These are phyloP conservation scores for Aptenodytes patagonicus DNA, from an alignment of 2,113 vertebrate species.

Conservation along the genomic window DNA sequence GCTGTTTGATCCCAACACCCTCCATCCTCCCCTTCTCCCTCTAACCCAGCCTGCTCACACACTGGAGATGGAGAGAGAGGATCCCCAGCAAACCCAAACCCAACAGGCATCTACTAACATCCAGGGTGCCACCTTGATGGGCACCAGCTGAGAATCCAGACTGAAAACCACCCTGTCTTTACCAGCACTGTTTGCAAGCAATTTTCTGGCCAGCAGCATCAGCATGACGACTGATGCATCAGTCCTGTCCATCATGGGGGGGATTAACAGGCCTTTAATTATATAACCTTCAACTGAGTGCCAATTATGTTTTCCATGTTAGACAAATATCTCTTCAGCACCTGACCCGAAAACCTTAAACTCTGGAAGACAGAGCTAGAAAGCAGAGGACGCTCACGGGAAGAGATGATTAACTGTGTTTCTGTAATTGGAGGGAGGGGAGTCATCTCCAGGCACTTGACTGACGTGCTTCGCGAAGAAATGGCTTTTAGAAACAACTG, in stretches of 20 bases:
- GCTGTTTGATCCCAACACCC: background rate
- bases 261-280: background rate
- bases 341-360: background rate
- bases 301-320: background rate
- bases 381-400: background rate
- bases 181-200: background rate
- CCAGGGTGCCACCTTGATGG: no score
- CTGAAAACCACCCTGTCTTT: fast-evolving
- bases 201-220: background rate
- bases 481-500: fast-evolving
- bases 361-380: background rate
- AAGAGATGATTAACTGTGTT: background rate
- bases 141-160: background rate
- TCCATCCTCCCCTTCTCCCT: background rate
- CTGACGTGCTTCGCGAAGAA: fast-evolving
- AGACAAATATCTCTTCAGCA: background rate
- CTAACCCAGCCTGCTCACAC: fast-evolving
- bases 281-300: background rate
- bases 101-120: fast-evolving
- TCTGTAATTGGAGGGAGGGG: background rate
- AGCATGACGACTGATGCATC: background rate
- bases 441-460: background rate
- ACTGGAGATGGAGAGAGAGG: fast-evolving
- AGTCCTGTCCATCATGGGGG: fast-evolving
- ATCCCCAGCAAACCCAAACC: background rate